A percentile compares a stretch with the other conserved stretches of the same genome.
phyloP scores from a whole-genome alignment of 2,113 vertebrate species.

The Lepisosteus osseus region DNA sequence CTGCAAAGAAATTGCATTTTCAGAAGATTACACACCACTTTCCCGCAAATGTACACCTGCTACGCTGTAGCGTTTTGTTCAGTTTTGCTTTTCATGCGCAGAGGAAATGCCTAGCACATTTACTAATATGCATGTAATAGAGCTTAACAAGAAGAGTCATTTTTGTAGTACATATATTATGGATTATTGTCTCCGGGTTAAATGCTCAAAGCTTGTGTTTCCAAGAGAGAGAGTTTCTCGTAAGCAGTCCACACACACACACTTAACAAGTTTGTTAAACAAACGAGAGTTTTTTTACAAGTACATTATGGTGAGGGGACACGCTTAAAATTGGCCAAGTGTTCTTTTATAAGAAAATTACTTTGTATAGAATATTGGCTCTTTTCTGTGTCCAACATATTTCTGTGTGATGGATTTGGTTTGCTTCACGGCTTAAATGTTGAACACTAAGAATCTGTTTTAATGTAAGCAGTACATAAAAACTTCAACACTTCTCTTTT shows the following conservation, averaged over 20 bases:
- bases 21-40: constrained; percentile 63
- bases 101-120: too few species aligned
- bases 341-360: too few species aligned
- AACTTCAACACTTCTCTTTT: too few species aligned
- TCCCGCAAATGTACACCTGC: constrained; percentile 67
- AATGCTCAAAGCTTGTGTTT: not conserved
- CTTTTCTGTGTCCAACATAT: too few species aligned
- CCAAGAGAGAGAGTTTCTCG: not conserved
- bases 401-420: too few species aligned
- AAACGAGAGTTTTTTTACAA: not conserved
- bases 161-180: not conserved
- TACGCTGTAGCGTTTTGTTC: not conserved
- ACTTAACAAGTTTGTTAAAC: too few species aligned
- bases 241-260: not conserved
- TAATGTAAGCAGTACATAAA: too few species aligned
- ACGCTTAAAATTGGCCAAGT: too few species aligned
- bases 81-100: too few species aligned
- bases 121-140: not conserved
- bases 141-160: not conserved
- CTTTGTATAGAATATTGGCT: too few species aligned
- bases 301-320: not conserved
- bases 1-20: constrained; percentile 75
- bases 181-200: not conserved
- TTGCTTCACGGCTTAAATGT: too few species aligned
- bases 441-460: too few species aligned